A percentile compares a stretch with the other conserved stretches of the same genome.
Evolutionary conservation across 2,113 vertebrate genomes (phyloP).

Genomic region (Panthera tigris): DNA sequence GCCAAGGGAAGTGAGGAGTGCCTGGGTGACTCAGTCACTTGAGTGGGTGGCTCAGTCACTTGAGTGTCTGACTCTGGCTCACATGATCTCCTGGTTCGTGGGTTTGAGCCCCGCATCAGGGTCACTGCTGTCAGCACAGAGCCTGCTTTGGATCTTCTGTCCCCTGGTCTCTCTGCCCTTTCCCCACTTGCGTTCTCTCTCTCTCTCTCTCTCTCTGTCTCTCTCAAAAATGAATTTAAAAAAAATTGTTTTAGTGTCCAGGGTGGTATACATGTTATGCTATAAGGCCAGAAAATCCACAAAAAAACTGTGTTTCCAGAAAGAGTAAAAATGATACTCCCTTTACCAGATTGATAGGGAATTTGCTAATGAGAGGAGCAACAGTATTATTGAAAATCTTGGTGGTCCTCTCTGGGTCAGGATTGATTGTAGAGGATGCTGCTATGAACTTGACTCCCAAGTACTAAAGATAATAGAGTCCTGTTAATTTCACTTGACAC

Average conservation of each 20-base stretch:
- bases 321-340: background rate
- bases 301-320: background rate
- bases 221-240: too few relatives aligned
- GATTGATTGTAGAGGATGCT: background rate
- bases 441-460: background rate
- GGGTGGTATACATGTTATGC: background rate
- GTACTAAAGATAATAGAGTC: background rate
- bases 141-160: too few relatives aligned
- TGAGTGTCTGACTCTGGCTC: too few relatives aligned
- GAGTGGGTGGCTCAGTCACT: too few relatives aligned
- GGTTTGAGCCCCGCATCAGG: too few relatives aligned
- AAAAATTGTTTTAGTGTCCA: too few relatives aligned
- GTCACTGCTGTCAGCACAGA: too few relatives aligned
- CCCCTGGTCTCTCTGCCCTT: too few relatives aligned
- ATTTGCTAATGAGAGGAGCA: background rate
- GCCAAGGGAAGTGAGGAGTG: background rate
- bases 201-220: too few relatives aligned
- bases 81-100: too few relatives aligned
- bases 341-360: background rate
- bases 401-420: background rate
- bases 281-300: background rate
- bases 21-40: too few relatives aligned
- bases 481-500: background rate
- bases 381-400: background rate
- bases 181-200: too few relatives aligned